Evolutionary conservation across 2,113 vertebrate genomes (phyloP), one percentile per base, ranked within the genome.

Genomic region (Brienomyrus brachyistius): DNA sequence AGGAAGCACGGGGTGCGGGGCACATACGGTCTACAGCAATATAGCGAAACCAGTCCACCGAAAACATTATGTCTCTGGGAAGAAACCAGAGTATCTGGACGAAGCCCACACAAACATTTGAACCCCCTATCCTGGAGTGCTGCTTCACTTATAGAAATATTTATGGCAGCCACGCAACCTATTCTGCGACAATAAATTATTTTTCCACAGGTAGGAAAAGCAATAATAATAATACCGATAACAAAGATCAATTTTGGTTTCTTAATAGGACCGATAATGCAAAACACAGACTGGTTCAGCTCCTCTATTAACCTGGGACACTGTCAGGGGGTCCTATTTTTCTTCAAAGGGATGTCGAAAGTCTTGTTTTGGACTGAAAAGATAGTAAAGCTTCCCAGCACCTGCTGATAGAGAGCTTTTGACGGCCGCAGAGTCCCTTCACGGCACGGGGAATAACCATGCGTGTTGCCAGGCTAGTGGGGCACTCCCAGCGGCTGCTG

Each of bases 261-360:
- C 83, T 48, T n/a, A 27, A 47, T n/a, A n/a, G 23, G 47, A n/a
- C 23, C 10, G 4, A 50, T 50, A 0, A 59, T 52, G 50, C 77
- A 66, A 62, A 87, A 92, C 74, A 85, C 87, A 85, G 90, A 90
- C 74, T 91, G 91, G 90, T 90, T 31, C 88, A 51, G 40, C 89
- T 90, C 90, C 85, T 48, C 47, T 43, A 45, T 27, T 89, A 88
- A 83, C 50, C 87, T 90, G 89, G 89, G 56, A 86, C 89, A 52
- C 88, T 27, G 80, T 48, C 23, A 70, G 80, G 89, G 31, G 52
- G 52, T n/a, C 52, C 31, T 19, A 54, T 87, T 59, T 59, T 84
- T 48, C 90, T 88, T 89, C 90, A 66, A 88, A 90, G 89, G 90
- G 91, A 90, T 92, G 89, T 89, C 86, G 85, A 91, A 91, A 88